A percentile compares a stretch with the other conserved stretches of the same genome.
These are phyloP conservation scores for Hystrix cristata DNA, from an alignment of 2,113 vertebrate species.

Conservation along the genomic window DNA sequence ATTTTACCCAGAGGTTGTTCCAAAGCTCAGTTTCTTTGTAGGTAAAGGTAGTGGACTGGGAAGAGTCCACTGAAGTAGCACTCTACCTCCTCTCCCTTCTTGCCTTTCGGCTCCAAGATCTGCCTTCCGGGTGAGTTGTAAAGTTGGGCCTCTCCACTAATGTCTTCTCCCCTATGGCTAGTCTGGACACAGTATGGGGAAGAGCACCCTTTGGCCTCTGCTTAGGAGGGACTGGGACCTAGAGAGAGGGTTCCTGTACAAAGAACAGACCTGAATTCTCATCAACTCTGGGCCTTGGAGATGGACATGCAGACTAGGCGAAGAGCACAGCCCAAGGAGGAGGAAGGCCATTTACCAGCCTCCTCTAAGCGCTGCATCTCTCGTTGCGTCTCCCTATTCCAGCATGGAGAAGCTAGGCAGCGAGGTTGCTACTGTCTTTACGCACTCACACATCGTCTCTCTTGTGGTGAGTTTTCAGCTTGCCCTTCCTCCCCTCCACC, in stretches of 20 bases:
- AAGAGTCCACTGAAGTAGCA: constrained; percentile 81
- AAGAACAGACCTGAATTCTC: constrained; percentile 48
- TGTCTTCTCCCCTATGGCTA: background rate
- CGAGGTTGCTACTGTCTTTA: constrained; percentile 81
- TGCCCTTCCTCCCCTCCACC: background rate
- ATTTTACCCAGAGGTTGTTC: background rate
- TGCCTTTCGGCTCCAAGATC: constrained; percentile 80
- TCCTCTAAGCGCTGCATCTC: background rate
- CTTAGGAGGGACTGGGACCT: background rate
- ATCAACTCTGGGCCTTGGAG: background rate
- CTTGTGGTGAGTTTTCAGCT: constrained; percentile 84
- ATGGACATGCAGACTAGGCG: background rate
- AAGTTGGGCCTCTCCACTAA: background rate
- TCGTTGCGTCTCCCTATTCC: constrained; percentile 59
- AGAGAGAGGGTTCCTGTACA: background rate
- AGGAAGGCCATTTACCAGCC: background rate
- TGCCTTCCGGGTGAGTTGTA: constrained; percentile 85
- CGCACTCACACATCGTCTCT: constrained; percentile 79
- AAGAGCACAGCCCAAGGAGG: background rate
- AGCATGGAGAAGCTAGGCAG: constrained; percentile 84
- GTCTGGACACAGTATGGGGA: background rate
- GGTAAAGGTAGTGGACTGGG: constrained; percentile 80
- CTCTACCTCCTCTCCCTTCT: constrained; percentile 88
- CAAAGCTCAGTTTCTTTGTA: constrained; percentile 77
- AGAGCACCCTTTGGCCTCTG: background rate